Evolutionary conservation across 1,140 invertebrate genomes (phyloP).

Genomic region (Drosophila murphyi): DNA sequence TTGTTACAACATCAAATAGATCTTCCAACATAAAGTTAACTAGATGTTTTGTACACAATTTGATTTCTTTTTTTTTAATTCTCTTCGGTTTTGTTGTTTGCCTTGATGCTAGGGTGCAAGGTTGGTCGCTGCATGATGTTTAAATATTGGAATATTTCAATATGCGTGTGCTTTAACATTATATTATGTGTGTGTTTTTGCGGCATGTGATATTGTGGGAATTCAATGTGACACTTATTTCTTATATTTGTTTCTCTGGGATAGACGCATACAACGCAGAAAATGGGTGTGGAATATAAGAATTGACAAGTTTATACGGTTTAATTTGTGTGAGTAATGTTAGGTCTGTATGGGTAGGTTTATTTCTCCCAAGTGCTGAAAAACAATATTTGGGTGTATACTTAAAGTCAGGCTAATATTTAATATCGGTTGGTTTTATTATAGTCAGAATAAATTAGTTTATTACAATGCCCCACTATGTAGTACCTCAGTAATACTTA

Average conservation of each 20-base stretch:
- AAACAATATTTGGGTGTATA: constrained; percentile 3
- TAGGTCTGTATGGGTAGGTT: constrained; percentile 28
- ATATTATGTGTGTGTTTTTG: constrained; percentile 18
- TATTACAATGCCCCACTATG: not conserved
- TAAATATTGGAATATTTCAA: constrained; percentile 31
- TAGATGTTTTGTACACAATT: constrained; percentile 2
- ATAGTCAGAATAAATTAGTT: not conserved
- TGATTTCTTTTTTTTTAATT: constrained; percentile 3
- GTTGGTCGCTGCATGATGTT: constrained; percentile 50
- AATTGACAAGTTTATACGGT: constrained; percentile 49
- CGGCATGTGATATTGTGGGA: constrained; percentile 15
- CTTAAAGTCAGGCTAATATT: not conserved
- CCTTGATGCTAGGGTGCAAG: constrained; percentile 82
- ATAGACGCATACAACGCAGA: constrained; percentile 66
- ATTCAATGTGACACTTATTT: constrained; percentile 3
- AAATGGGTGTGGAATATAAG: constrained; percentile 80
- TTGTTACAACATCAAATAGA: constrained; percentile 27
- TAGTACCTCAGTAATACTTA: not conserved
- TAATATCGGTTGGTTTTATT: not conserved
- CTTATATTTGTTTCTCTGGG: constrained; percentile 29
- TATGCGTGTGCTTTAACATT: constrained; percentile 16
- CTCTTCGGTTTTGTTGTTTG: constrained; percentile 31
- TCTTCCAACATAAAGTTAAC: constrained; percentile 10
- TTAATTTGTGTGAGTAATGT: constrained; percentile 58
- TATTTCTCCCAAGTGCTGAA: constrained; percentile 17